These are phyloP conservation scores for Loripinus fragilis DNA, from an alignment of 2,888 invertebrate species.

Conservation along the genomic window DNA sequence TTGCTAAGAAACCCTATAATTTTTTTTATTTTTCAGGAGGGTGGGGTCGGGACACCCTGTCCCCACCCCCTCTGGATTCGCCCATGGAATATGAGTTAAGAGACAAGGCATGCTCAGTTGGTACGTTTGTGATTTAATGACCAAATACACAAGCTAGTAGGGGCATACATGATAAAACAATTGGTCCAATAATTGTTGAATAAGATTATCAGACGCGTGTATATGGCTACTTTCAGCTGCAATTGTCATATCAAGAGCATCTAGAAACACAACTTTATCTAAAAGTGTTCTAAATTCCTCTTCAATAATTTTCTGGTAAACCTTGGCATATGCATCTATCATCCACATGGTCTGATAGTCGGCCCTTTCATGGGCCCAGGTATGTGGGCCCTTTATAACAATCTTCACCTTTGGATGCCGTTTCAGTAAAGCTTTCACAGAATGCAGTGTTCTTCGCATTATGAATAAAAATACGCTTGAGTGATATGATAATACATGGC, in stretches of 20 bases:
- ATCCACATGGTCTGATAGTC: conserved; percentile 49
- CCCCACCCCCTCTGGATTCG: too few species aligned
- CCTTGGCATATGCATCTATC: conserved; percentile 48
- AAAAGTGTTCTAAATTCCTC: conserved; percentile 35
- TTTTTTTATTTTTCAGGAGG: too few species aligned
- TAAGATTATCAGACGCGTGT: conserved; percentile 36
- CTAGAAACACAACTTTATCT: conserved; percentile 48
- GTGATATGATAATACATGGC: conserved; percentile 46
- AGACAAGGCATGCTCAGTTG: too few species aligned
- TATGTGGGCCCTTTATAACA: conserved; percentile 53
- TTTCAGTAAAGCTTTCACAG: conserved; percentile 22
- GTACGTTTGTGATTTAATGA: too few species aligned
- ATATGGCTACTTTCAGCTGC: conserved; percentile 48
- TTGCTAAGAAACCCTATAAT: too few species aligned
- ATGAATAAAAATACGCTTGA: conserved; percentile 42
- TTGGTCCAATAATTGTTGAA: conserved; percentile 28
- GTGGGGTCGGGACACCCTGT: too few species aligned
- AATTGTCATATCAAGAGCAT: conserved; percentile 46
- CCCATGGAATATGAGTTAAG: too few species aligned
- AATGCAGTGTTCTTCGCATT: conserved; percentile 34
- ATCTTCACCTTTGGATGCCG: conserved; percentile 34
- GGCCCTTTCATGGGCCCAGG: conserved; percentile 46
- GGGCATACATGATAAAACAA: conserved; percentile 38
- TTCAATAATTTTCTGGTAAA: conserved; percentile 40
- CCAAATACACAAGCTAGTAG: too few species aligned